A percentile compares a stretch with the other conserved stretches of the same genome.
phyloP scores from a whole-genome alignment of 2,797 vertebrate species.

The Antennarius maculatus region DNA sequence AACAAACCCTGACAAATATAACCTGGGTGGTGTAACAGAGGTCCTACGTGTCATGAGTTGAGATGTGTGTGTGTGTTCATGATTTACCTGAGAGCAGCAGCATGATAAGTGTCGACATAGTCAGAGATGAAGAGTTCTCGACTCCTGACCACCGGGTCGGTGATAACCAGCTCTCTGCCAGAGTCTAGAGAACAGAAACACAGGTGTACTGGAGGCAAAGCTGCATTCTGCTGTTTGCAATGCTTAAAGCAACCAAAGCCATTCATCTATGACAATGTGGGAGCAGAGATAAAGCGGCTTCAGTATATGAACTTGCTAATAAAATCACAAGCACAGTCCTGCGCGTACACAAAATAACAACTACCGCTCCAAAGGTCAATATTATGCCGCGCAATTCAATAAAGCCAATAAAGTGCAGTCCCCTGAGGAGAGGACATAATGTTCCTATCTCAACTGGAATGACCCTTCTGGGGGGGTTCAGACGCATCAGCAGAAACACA shows the following conservation, averaged over 20 bases:
- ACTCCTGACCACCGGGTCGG: constrained; percentile 97
- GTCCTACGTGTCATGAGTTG: neutral
- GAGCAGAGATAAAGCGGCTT: constrained; percentile 18
- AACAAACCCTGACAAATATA: constrained; percentile 1
- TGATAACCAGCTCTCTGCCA: constrained; percentile 96
- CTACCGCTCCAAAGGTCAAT: constrained; percentile 47
- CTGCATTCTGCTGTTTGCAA: neutral
- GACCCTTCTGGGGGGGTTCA: constrained; percentile 49
- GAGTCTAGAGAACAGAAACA: constrained; percentile 84
- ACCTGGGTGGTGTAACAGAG: neutral
- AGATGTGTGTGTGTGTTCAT: constrained; percentile 17
- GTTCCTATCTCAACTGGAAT: constrained; percentile 58
- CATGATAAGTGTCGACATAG: constrained; percentile 98
- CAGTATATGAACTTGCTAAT: constrained; percentile 33
- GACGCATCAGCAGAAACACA: constrained; percentile 41
- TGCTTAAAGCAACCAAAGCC: neutral
- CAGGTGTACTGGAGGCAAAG: neutral
- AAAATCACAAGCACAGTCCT: constrained; percentile 39
- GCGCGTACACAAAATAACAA: constrained; percentile 20
- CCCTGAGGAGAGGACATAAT: constrained; percentile 55
- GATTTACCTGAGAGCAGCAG: constrained; percentile 94
- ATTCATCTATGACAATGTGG: constrained; percentile 30
- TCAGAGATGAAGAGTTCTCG: constrained; percentile 99
- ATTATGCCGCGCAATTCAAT: constrained; percentile 60
- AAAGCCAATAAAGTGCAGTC: constrained; percentile 49